Evolutionary conservation across 2,888 invertebrate genomes (phyloP).

Genomic region (Strigamia crassipes): DNA sequence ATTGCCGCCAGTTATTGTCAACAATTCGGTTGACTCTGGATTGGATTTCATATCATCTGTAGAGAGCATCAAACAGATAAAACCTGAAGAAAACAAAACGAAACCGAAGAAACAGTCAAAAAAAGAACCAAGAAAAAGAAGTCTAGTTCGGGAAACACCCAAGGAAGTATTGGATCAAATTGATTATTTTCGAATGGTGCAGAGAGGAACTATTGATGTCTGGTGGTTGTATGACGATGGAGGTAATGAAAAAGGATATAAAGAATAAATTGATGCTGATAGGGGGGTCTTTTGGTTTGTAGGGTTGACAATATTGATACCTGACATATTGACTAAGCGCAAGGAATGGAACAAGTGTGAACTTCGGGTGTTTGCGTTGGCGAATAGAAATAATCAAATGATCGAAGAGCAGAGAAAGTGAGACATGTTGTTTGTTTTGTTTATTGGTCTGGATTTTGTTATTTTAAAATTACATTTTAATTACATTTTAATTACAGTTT

Average conservation of each 20-base stretch:
- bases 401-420: conserved; percentile 87
- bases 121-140: not conserved
- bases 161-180: conserved; percentile 48
- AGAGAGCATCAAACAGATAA: not conserved
- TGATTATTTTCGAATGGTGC: conserved; percentile 48
- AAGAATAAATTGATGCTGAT: not conserved
- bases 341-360: conserved; percentile 55
- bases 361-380: conserved; percentile 62
- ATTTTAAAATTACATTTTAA: no score
- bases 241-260: conserved; percentile 28
- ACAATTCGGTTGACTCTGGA: not conserved
- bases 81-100: not conserved
- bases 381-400: conserved; percentile 82
- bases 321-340: conserved; percentile 49
- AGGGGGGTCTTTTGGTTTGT: not conserved
- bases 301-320: conserved; percentile 52
- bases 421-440: conserved; percentile 51
- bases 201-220: conserved; percentile 62
- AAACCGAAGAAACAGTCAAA: conserved; percentile 47
- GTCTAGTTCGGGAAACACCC: conserved; percentile 44
- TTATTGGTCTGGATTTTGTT: no score
- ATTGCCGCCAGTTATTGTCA: not conserved
- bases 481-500: conserved; percentile 58
- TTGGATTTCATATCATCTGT: not conserved
- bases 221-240: conserved; percentile 65